Percentiles rank a stretch among this genome's conserved stretches.
phyloP scores from a whole-genome alignment of 2,888 invertebrate genomes.

The Oxyscelio sp. region DNA sequence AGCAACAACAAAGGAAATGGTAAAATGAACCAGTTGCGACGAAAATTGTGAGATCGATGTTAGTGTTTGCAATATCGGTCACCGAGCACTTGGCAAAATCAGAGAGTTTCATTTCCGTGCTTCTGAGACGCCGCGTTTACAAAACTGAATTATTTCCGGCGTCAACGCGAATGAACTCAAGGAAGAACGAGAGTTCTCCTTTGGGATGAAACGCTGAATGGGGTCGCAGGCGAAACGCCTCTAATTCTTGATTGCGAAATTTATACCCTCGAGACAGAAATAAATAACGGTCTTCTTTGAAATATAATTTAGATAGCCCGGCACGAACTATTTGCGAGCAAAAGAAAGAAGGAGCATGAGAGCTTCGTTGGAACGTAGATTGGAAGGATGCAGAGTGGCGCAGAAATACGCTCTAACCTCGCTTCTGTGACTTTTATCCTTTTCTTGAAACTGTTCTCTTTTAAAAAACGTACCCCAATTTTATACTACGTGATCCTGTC shows the following conservation, averaged over 20 bases:
- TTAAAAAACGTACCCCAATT: too few species aligned
- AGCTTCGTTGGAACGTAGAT: slow-evolving; percentile 61
- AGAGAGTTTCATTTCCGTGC: slow-evolving; percentile 72
- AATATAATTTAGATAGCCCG: slow-evolving; percentile 84
- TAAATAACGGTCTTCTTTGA: slow-evolving; percentile 83
- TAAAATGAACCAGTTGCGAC: slow-evolving; percentile 61
- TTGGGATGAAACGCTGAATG: slow-evolving; percentile 68
- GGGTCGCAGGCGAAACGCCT: slow-evolving; percentile 67
- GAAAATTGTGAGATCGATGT: slow-evolving; percentile 72
- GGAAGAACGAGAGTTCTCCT: slow-evolving; percentile 65
- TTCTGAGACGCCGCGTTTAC: slow-evolving; percentile 72
- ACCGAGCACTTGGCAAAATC: slow-evolving; percentile 59
- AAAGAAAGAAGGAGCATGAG: slow-evolving; percentile 46
- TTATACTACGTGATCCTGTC: too few species aligned
- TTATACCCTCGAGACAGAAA: slow-evolving; percentile 82
- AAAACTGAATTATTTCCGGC: slow-evolving; percentile 75
- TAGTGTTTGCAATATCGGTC: slow-evolving; percentile 72
- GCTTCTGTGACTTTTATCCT: too few species aligned
- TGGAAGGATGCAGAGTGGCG: slow-evolving; percentile 57
- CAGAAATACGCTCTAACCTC: too few species aligned
- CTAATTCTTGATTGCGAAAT: slow-evolving; percentile 83
- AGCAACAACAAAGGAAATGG: slow-evolving; percentile 33
- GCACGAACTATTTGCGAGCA: slow-evolving; percentile 60
- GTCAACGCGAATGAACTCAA: slow-evolving; percentile 72
- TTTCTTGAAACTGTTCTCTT: too few species aligned